A percentile compares a stretch with the other conserved stretches of the same genome.
These are phyloP conservation scores for Drosophila longiperda DNA, from an alignment of 2,888 invertebrate genomes.

Conservation along the genomic window DNA sequence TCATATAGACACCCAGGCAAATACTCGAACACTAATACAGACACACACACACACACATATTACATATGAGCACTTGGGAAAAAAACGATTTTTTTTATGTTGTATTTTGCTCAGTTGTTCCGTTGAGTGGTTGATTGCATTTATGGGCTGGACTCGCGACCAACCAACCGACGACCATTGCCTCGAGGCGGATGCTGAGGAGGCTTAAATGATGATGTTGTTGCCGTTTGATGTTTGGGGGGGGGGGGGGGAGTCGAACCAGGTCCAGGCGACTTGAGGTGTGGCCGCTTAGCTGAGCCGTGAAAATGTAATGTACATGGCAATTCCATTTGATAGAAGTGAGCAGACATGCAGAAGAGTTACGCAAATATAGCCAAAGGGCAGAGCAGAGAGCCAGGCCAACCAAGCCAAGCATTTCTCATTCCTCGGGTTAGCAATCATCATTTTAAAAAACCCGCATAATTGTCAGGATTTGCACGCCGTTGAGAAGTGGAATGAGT, in stretches of 20 bases:
- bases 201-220: slow-evolving; percentile 30
- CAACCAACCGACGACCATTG: slow-evolving; percentile 17
- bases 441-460: slow-evolving; percentile 72
- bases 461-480: slow-evolving; percentile 81
- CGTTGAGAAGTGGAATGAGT: slow-evolving; percentile 17
- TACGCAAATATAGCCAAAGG: slow-evolving; percentile 74
- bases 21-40: slow-evolving; percentile 6
- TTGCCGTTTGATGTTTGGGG: not conserved
- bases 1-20: slow-evolving; percentile 67
- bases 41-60: slow-evolving; percentile 4
- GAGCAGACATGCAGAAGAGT: slow-evolving; percentile 64
- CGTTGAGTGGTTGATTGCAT: slow-evolving; percentile 77
- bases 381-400: slow-evolving; percentile 29
- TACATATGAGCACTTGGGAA: slow-evolving; percentile 38
- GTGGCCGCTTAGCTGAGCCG: slow-evolving; percentile 75
- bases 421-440: slow-evolving; percentile 57
- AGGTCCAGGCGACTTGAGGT: slow-evolving; percentile 47
- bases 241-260: not conserved
- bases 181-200: slow-evolving; percentile 54
- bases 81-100: slow-evolving; percentile 31
- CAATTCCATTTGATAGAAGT: slow-evolving; percentile 65
- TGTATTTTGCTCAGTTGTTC: slow-evolving; percentile 34
- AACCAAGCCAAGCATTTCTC: not conserved
- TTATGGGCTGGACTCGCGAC: slow-evolving; percentile 62
- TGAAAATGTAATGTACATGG: slow-evolving; percentile 74